A percentile compares a stretch with the other conserved stretches of the same genome.
phyloP scores from a whole-genome alignment of 2,797 vertebrate species.

The Erithacus rubecula region DNA sequence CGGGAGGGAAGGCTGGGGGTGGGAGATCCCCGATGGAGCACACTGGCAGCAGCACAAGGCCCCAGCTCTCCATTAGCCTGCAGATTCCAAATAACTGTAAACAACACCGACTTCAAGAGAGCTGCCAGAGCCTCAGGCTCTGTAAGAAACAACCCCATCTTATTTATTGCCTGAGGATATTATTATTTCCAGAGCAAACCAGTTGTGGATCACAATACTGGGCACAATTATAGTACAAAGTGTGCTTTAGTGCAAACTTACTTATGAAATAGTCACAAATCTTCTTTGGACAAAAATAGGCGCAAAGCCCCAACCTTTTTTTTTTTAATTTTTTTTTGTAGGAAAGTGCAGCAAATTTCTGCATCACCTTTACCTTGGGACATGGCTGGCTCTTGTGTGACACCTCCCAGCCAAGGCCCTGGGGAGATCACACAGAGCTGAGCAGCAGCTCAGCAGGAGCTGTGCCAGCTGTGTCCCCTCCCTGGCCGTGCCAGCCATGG shows the following conservation, averaged over 20 bases:
- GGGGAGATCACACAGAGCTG: not conserved
- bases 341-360: not conserved
- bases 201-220: not conserved
- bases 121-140: conserved; percentile 9
- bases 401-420: not conserved
- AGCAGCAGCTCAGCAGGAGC: not conserved
- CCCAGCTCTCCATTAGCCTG: not conserved
- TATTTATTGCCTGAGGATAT: conserved; percentile 16
- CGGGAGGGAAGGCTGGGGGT: not conserved
- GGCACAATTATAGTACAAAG: not conserved
- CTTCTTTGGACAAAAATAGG: not conserved
- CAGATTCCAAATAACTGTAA: not conserved
- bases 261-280: not conserved
- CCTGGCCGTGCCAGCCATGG: fast-evolving
- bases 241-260: conserved; percentile 31
- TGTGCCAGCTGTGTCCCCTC: not conserved
- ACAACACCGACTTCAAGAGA: not conserved
- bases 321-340: not conserved
- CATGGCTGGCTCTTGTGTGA: not conserved
- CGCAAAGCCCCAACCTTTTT: not conserved
- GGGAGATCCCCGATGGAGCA: not conserved
- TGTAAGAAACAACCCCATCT: not conserved
- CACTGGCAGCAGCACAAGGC: not conserved
- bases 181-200: conserved; percentile 10
- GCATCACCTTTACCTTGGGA: not conserved